A percentile compares a stretch with the other conserved stretches of the same genome.
phyloP scores from a whole-genome alignment of 1,140 invertebrate species.

The Lineus longissimus region DNA sequence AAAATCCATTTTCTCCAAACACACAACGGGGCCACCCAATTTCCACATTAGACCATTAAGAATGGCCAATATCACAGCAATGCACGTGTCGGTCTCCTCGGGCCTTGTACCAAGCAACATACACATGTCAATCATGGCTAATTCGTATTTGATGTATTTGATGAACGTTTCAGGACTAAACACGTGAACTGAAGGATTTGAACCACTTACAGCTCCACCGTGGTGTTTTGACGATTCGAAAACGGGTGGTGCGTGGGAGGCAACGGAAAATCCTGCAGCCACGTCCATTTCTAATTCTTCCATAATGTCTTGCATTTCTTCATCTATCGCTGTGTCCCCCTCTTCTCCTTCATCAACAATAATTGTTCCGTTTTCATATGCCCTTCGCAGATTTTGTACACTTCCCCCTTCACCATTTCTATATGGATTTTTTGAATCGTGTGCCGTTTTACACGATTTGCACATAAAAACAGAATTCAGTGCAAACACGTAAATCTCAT shows the following conservation, averaged over 20 bases:
- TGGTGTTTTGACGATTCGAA: too few relatives aligned
- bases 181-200: not conserved
- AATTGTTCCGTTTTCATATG: too few relatives aligned
- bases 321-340: too few relatives aligned
- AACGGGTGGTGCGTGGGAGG: not conserved
- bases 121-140: not conserved
- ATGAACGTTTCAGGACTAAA: not conserved
- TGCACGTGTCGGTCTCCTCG: slow-evolving; percentile 4
- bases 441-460: not conserved
- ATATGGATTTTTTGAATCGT: slow-evolving; percentile 4
- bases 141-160: slow-evolving; percentile 7
- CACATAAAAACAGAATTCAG: slow-evolving; percentile 5
- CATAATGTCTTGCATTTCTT: not conserved
- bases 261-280: not conserved
- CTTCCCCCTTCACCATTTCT: too few relatives aligned
- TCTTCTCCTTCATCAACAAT: too few relatives aligned
- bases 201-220: too few relatives aligned
- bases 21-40: not conserved
- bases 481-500: not conserved
- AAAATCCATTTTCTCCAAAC: not conserved
- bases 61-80: slow-evolving; percentile 2
- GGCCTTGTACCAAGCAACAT: not conserved
- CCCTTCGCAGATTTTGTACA: too few relatives aligned
- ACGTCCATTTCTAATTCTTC: not conserved
- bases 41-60: not conserved